Evolutionary conservation across 2,888 invertebrate genomes (phyloP), one percentile per base, ranked within the genome.

Genomic region (Trissolcus japonicus): DNA sequence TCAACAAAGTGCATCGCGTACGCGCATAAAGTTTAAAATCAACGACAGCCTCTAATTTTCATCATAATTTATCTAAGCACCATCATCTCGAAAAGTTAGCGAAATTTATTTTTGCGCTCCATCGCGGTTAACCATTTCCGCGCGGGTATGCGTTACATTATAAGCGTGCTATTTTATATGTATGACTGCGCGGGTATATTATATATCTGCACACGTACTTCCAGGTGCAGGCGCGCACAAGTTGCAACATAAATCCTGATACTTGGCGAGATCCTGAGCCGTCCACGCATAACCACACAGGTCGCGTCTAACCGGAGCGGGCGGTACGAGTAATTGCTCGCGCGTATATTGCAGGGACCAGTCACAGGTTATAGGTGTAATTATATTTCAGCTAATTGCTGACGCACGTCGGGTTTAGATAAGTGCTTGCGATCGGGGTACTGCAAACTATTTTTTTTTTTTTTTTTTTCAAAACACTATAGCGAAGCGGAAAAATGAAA

Each of bases 361-460:
- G 74, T 78, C 78, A 71, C 66, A 55, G 71, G 71, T 67, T 75
- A 75, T 61, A 62, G 66, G 74, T 74, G 78, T 78, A 78, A 78
- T 78, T 78, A 78, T 78, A 78, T 78, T 74, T 69, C 78, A 74
- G 40, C n/a, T 78, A 74, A 78, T 78, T 78, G 73, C 78, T 29
- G 55, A 68, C 60, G 63, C 51, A 65, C 60, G 69, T 69, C 62
- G 62, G 63, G 55, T 66, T 75, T 75, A 75, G 78, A 78, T 78
- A 78, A 74, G 62, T 50, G 62, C 43, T 65, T 50, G 61, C 14
- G 35, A 35, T 55, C 51, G 6, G 11, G 54, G 60, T 65, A 25
- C 62, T 63, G 40, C 6, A 13, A 63, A 54, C 57, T 67, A 57
- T 68, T 75, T 51, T 50, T 43, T 7, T 14, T 43, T 43, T 46